Conservation (phyloP, 2,888 invertebrate species). For the Galerucella nymphaeae region DNA sequence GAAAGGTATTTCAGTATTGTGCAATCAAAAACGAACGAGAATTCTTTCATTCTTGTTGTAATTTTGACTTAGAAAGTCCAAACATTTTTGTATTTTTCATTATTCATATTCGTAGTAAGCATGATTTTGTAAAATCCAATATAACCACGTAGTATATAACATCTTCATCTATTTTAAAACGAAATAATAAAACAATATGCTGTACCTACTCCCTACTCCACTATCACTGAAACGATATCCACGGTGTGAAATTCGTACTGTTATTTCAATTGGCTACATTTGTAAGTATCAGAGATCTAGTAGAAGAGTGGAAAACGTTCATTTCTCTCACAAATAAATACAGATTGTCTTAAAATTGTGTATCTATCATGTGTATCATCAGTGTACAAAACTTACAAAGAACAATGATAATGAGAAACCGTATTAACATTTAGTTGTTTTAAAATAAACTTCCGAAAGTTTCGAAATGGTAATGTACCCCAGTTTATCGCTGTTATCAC, state of each 20-base stretch:
- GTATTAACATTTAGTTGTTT: slow-evolving; percentile 10
- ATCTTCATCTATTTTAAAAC: neutral
- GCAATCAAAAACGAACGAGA: no score
- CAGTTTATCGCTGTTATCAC: slow-evolving; percentile 35
- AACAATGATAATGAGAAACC: slow-evolving; percentile 5
- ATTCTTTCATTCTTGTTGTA: no score
- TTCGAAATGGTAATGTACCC: slow-evolving; percentile 12
- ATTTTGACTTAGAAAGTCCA: neutral
- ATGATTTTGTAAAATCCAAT: neutral
- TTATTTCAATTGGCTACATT: slow-evolving; percentile 6
- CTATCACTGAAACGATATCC: neutral
- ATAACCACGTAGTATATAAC: neutral
- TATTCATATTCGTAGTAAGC: neutral
- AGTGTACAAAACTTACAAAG: neutral
- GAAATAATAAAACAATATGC: neutral
- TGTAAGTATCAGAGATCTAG: neutral
- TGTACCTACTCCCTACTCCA: no score
- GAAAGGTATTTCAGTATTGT: no score
- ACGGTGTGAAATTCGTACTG: neutral
- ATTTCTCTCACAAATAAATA: neutral
- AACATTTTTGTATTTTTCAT: neutral
- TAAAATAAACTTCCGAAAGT: slow-evolving; percentile 10
- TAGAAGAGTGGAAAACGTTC: neutral
- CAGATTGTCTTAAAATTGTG: neutral
- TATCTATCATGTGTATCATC: neutral